These are phyloP conservation scores for Chironomus tepperi DNA, from an alignment of 1,140 invertebrate genomes.

Conservation along the genomic window DNA sequence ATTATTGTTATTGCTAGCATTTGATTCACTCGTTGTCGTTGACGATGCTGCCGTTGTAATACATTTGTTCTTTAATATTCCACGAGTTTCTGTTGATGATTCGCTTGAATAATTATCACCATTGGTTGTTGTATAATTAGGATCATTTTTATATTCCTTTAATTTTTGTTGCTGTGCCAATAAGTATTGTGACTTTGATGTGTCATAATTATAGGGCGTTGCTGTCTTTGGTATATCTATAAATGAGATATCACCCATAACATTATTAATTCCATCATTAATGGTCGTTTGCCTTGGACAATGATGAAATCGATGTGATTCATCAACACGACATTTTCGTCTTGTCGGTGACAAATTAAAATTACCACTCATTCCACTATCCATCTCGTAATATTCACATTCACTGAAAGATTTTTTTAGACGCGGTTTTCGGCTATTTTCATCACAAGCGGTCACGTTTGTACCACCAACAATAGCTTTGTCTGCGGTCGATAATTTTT, in stretches of 20 bases:
- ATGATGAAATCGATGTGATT: background rate
- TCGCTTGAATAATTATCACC: conserved; percentile 4
- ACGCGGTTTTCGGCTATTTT: background rate
- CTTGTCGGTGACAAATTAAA: conserved; percentile 4
- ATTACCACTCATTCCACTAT: background rate
- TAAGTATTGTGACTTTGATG: background rate
- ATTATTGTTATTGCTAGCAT: conserved; percentile 27
- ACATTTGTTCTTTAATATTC: background rate
- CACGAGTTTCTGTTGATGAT: background rate
- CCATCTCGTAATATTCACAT: conserved; percentile 16
- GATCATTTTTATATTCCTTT: conserved; percentile 22
- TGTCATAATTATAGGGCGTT: background rate
- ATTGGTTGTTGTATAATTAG: background rate
- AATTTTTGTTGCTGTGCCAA: background rate
- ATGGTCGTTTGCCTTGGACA: background rate
- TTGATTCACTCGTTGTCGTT: background rate
- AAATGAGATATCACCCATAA: background rate
- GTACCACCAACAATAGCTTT: background rate
- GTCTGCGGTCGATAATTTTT: conserved; percentile 18
- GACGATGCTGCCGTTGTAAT: background rate
- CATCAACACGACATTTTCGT: conserved; percentile 19
- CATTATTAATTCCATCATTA: background rate
- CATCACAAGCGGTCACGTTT: background rate
- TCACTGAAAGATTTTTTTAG: conserved; percentile 13
- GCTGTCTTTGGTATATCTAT: background rate